Conservation (phyloP, 2,888 invertebrate genomes). For the Orgyia antiqua region DNA sequence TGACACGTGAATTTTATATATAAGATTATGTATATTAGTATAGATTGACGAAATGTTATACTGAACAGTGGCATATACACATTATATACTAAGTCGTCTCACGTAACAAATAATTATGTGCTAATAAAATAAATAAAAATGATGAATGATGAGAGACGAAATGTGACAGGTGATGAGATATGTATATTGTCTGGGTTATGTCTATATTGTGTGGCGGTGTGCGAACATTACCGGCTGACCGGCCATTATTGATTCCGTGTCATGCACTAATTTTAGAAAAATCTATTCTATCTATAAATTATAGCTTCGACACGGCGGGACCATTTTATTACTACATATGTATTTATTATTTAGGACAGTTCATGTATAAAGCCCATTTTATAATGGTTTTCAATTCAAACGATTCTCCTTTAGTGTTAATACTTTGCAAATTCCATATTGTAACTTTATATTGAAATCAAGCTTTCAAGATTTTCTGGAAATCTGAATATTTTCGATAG, state of each 20-base stretch:
- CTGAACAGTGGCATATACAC: too few species aligned
- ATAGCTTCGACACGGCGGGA: conserved; percentile 29
- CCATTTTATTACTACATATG: conserved; percentile 18
- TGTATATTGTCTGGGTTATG: too few species aligned
- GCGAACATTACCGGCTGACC: conserved; percentile 39
- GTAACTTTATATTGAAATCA: conserved; percentile 15
- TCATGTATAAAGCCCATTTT: conserved; percentile 11
- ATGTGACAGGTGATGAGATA: too few species aligned
- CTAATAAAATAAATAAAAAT: too few species aligned
- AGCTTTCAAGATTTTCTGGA: conserved; percentile 12
- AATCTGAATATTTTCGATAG: conserved; percentile 23
- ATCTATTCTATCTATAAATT: conserved; percentile 40
- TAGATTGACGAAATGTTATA: too few species aligned
- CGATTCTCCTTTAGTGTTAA: conserved; percentile 13
- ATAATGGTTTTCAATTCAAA: conserved; percentile 12
- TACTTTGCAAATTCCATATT: conserved; percentile 17
- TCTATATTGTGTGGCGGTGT: conserved; percentile 24
- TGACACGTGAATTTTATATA: too few species aligned
- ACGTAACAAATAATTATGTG: too few species aligned
- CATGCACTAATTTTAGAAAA: conserved; percentile 60
- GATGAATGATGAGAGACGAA: too few species aligned
- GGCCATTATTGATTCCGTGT: conserved; percentile 56
- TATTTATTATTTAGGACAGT: conserved; percentile 25
- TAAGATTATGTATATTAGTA: too few species aligned
- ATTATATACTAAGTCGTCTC: too few species aligned